These are phyloP conservation scores for Drosophila leonis DNA, from an alignment of 2,888 invertebrate genomes.

Conservation along the genomic window DNA sequence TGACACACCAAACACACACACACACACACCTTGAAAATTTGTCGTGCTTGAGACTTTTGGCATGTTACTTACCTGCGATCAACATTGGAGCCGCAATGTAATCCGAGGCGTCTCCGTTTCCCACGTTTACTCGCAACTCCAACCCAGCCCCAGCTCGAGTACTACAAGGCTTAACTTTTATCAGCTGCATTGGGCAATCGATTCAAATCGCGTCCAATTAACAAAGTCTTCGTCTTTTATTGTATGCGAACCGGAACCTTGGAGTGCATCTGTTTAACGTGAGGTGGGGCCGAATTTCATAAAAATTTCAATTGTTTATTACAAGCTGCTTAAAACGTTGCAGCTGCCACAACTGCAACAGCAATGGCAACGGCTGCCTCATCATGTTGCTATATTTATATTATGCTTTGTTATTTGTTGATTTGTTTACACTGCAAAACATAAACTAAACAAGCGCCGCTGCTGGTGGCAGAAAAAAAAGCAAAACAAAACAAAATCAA, in stretches of 20 bases:
- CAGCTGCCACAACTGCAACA: slow-evolving; percentile 22
- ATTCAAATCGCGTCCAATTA: slow-evolving; percentile 55
- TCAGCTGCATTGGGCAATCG: slow-evolving; percentile 51
- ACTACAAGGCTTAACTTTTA: slow-evolving; percentile 39
- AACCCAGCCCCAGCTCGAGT: neutral
- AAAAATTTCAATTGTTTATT: slow-evolving; percentile 52
- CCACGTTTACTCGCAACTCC: slow-evolving; percentile 49
- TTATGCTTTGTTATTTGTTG: slow-evolving; percentile 52
- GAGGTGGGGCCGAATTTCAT: slow-evolving; percentile 44
- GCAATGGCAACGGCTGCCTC: slow-evolving; percentile 28
- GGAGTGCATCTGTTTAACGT: slow-evolving; percentile 44
- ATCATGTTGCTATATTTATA: slow-evolving; percentile 53
- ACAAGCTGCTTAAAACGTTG: slow-evolving; percentile 41
- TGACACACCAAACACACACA: slow-evolving; percentile 2
- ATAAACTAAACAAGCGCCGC: slow-evolving; percentile 71
- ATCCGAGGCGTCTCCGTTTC: slow-evolving; percentile 78
- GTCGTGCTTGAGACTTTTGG: slow-evolving; percentile 54
- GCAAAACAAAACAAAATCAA: slow-evolving; percentile 5
- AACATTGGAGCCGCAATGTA: slow-evolving; percentile 37
- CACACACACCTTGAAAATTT: slow-evolving; percentile 68
- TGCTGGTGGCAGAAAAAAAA: slow-evolving; percentile 58
- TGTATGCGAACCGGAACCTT: slow-evolving; percentile 30
- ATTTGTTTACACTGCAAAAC: slow-evolving; percentile 72
- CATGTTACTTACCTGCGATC: slow-evolving; percentile 42
- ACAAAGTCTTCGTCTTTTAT: slow-evolving; percentile 19